These are phyloP conservation scores for Noctua janthe DNA, from an alignment of 2,888 invertebrate genomes.

Conservation along the genomic window DNA sequence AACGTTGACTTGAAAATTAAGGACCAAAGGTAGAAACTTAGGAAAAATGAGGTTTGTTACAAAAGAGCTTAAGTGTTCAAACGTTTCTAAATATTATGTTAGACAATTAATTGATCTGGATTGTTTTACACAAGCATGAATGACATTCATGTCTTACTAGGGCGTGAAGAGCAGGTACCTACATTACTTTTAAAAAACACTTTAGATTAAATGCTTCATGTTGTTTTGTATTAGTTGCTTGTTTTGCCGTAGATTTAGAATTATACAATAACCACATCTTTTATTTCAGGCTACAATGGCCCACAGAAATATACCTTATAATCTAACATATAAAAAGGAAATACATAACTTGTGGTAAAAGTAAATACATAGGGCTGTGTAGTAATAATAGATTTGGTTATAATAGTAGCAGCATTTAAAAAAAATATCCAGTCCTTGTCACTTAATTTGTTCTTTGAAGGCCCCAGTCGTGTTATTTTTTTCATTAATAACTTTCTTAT, in stretches of 20 bases:
- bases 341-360: too few species aligned
- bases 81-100: neutral
- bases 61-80: neutral
- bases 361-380: too few species aligned
- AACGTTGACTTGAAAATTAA: slow-evolving; percentile 8
- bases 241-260: neutral
- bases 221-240: neutral
- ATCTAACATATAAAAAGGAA: too few species aligned
- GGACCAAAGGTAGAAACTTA: neutral
- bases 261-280: too few species aligned
- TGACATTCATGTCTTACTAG: neutral
- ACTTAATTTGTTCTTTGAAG: neutral
- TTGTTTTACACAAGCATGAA: neutral
- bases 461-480: neutral
- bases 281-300: too few species aligned
- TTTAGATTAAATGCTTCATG: neutral
- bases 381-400: neutral
- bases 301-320: too few species aligned
- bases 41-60: neutral
- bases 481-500: neutral
- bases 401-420: neutral
- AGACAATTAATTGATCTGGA: neutral
- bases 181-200: too few species aligned
- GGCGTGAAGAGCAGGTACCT: neutral
- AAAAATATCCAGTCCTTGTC: neutral